A percentile compares a stretch with the other conserved stretches of the same genome.
Evolutionary conservation across 2,888 invertebrate genomes (phyloP).

Genomic region (Orgyia antiqua): DNA sequence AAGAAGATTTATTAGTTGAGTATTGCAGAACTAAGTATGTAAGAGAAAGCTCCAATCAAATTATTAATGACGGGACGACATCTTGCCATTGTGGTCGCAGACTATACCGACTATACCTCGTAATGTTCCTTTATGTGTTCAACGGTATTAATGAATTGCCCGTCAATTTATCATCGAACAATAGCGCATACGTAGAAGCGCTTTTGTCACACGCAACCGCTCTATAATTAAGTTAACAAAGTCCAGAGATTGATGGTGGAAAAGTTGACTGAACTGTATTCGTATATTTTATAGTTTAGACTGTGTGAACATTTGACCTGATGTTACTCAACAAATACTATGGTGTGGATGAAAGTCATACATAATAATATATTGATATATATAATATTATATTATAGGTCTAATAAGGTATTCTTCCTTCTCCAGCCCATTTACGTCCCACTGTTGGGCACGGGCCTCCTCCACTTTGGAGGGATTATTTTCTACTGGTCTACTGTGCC

Average conservation of each 20-base stretch:
- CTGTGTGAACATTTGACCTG: conserved; percentile 3
- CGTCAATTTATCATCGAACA: conserved; percentile 33
- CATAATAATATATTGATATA: too few species aligned
- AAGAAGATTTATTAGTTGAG: conserved; percentile 5
- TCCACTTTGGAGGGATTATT: too few species aligned
- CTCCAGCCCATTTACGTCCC: too few species aligned
- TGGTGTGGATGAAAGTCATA: too few species aligned
- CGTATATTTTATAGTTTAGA: neutral
- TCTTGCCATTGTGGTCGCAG: conserved; percentile 12
- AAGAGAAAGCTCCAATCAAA: conserved; percentile 24
- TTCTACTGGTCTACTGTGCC: too few species aligned
- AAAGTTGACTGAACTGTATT: conserved; percentile 22
- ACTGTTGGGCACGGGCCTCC: too few species aligned
- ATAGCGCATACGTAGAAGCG: conserved; percentile 13
- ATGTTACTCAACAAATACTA: too few species aligned
- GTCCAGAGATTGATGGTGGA: conserved; percentile 22
- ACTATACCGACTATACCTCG: conserved; percentile 8
- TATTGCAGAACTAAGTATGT: conserved; percentile 6
- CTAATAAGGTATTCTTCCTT: too few species aligned
- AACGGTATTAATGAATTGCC: conserved; percentile 35
- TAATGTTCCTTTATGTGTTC: conserved; percentile 26
- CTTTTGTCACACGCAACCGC: conserved; percentile 24
- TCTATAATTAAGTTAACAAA: conserved; percentile 28
- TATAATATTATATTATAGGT: too few species aligned
- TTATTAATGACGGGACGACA: conserved; percentile 25